Conservation (phyloP, 2,113 vertebrate genomes). For the Cephalopholis sonnerati region DNA sequence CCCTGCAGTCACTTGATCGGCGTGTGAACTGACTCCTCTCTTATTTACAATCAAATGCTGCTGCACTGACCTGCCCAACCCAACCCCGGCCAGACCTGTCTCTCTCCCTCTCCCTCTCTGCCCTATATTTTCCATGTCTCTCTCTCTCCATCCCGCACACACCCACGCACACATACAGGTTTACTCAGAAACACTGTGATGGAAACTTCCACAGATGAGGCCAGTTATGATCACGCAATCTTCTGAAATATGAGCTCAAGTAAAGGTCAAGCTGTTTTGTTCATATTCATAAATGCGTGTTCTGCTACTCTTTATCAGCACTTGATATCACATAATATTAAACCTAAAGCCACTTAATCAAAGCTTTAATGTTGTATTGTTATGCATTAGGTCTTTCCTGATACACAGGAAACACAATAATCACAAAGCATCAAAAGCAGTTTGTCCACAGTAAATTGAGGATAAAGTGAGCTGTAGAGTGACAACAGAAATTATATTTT, state of each 20-base stretch:
- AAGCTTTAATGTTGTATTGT: neutral
- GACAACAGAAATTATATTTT: neutral
- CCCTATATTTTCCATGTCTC: slow-evolving; percentile 62
- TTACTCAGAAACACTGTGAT: slow-evolving; percentile 22
- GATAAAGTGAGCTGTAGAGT: neutral
- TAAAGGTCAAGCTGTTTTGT: neutral
- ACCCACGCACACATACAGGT: slow-evolving; percentile 18
- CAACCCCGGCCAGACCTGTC: slow-evolving; percentile 53
- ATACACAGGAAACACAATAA: neutral
- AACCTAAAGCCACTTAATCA: neutral
- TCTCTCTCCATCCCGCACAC: slow-evolving; percentile 22
- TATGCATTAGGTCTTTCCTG: no score
- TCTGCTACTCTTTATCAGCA: neutral
- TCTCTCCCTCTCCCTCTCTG: slow-evolving; percentile 35
- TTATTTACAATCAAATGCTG: slow-evolving; percentile 89
- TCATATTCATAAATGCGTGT: neutral
- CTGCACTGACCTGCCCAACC: slow-evolving; percentile 77
- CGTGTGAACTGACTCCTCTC: slow-evolving; percentile 92
- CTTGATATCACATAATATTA: neutral
- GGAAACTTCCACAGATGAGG: slow-evolving; percentile 65
- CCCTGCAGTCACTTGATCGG: slow-evolving; percentile 89
- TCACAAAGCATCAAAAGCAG: no score
- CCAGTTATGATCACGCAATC: slow-evolving; percentile 33
- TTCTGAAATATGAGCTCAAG: slow-evolving; percentile 30
- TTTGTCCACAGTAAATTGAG: neutral